Evolutionary conservation across 2,797 vertebrate genomes (phyloP).

Genomic region (Threskiornis aethiopicus): DNA sequence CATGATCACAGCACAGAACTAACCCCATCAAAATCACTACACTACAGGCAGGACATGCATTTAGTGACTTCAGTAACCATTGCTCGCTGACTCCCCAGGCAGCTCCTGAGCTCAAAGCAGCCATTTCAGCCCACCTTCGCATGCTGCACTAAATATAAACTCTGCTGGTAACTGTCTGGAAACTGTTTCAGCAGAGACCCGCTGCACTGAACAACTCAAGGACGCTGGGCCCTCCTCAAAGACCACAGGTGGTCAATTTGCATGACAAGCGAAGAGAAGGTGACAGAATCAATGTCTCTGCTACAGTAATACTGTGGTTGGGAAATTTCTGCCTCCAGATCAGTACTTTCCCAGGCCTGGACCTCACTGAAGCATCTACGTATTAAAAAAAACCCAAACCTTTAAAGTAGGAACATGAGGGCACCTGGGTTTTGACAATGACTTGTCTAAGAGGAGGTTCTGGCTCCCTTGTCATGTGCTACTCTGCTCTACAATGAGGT

Average conservation of each 20-base stretch:
- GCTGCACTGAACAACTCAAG: not conserved
- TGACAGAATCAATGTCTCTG: not conserved
- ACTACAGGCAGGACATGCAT: not conserved
- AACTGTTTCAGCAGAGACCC: not conserved
- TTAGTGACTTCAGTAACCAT: not conserved
- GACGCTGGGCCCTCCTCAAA: not conserved
- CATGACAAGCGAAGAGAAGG: not conserved
- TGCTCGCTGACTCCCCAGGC: not conserved
- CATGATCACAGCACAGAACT: not conserved
- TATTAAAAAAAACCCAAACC: not conserved
- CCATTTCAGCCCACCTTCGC: not conserved
- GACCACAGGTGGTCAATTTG: not conserved
- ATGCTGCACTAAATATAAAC: conserved; percentile 2
- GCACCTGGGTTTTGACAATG: not conserved
- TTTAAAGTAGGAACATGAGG: not conserved
- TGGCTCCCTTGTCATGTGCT: not conserved
- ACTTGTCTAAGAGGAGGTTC: not conserved
- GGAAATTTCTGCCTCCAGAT: not conserved
- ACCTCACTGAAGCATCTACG: not conserved
- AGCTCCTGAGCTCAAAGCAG: not conserved
- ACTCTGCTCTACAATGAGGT: not conserved
- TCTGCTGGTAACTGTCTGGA: not conserved
- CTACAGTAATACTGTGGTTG: not conserved
- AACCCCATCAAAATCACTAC: not conserved
- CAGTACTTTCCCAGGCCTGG: not conserved